Percentiles rank a stretch among this genome's conserved stretches.
phyloP scores from a whole-genome alignment of 2,797 vertebrate genomes.

The Malacoctenus gilli region DNA sequence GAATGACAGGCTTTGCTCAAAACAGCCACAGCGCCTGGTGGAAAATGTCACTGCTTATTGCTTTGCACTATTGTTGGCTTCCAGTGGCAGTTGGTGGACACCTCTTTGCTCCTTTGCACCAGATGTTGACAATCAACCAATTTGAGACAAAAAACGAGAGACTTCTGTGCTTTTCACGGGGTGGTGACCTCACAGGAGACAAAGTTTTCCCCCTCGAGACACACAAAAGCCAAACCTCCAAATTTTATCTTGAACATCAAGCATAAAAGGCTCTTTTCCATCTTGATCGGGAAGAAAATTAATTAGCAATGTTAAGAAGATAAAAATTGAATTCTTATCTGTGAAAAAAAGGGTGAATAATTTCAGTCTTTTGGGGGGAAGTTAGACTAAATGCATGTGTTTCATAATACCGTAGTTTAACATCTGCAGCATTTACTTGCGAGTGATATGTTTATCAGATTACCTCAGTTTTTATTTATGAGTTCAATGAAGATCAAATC shows the following conservation, averaged over 20 bases:
- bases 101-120: background rate
- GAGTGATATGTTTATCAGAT: too few relatives aligned
- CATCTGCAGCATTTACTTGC: too few relatives aligned
- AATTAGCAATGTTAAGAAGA: too few relatives aligned
- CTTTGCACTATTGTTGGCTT: conserved; percentile 6
- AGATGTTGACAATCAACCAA: background rate
- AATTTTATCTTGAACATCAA: background rate
- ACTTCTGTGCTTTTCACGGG: background rate
- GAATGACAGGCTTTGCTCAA: conserved; percentile 35
- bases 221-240: background rate
- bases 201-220: background rate
- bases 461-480: too few relatives aligned
- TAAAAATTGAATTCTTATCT: too few relatives aligned
- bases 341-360: too few relatives aligned
- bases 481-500: too few relatives aligned
- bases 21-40: conserved; percentile 11
- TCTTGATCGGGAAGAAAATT: too few relatives aligned
- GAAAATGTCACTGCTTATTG: conserved; percentile 27
- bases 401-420: too few relatives aligned
- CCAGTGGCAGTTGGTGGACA: background rate
- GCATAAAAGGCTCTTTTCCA: background rate
- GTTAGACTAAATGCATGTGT: too few relatives aligned
- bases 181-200: background rate
- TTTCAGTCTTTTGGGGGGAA: too few relatives aligned
- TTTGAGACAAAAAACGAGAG: background rate